A percentile compares a stretch with the other conserved stretches of the same genome.
phyloP scores from a whole-genome alignment of 2,113 vertebrate species.

The Hipposideros armiger region DNA sequence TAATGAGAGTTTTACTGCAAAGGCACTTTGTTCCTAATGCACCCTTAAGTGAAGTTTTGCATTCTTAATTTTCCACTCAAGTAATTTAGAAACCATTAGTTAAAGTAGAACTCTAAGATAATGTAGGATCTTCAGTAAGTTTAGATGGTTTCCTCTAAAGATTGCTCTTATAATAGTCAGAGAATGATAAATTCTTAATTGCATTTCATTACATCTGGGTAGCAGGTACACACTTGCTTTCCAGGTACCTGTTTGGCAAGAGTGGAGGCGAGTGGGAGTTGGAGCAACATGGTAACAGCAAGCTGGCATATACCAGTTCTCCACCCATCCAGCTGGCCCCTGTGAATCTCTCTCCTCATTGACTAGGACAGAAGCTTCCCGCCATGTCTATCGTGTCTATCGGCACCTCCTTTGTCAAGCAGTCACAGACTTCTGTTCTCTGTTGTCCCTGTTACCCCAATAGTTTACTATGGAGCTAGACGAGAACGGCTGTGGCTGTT shows the following conservation, averaged over 20 bases:
- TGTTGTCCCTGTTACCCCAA: rapidly evolving
- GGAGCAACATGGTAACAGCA: neutral
- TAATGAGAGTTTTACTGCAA: slow-evolving; percentile 82
- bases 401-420: neutral
- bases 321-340: neutral
- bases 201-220: slow-evolving; percentile 74
- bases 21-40: slow-evolving; percentile 82
- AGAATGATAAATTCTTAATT: slow-evolving; percentile 84
- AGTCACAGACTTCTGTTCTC: neutral
- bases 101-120: slow-evolving; percentile 82
- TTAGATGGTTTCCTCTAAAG: slow-evolving; percentile 80
- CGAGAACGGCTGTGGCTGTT: rapidly evolving
- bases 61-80: slow-evolving; percentile 84
- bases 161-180: slow-evolving; percentile 81
- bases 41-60: slow-evolving; percentile 79
- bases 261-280: neutral
- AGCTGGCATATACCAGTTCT: neutral
- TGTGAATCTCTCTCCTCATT: neutral
- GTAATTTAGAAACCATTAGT: slow-evolving; percentile 86
- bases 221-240: slow-evolving; percentile 46
- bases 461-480: neutral
- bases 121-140: slow-evolving; percentile 75
- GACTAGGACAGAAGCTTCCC: neutral
- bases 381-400: rapidly evolving
- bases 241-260: slow-evolving; percentile 62